Conservation (phyloP, 37 sponge, comb jelly and placozoan species). For the Cladorhizidae sp. region DNA sequence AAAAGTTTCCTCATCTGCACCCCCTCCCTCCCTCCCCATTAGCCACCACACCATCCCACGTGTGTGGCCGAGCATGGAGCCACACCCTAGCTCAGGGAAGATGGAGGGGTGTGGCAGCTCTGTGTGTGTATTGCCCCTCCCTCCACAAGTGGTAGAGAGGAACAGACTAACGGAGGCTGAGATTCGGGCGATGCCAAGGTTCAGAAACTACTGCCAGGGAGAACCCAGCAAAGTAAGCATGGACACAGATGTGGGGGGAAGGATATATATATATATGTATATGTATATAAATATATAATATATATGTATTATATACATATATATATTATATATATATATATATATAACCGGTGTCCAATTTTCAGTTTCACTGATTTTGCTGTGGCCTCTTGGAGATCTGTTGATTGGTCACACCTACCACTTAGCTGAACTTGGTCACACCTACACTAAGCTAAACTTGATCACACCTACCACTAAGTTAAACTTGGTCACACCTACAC, state of each 20-base stretch:
- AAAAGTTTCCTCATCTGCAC: not conserved
- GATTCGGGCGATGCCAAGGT: constrained; percentile 65
- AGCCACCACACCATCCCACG: not conserved
- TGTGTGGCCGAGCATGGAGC: not conserved
- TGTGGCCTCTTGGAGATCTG: no score
- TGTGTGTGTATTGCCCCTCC: constrained; percentile 12
- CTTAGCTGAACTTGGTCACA: no score
- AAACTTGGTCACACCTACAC: no score
- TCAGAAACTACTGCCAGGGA: constrained; percentile 63
- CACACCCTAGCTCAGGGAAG: not conserved
- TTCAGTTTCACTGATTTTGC: not conserved
- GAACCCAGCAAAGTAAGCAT: constrained; percentile 48
- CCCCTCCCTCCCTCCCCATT: not conserved
- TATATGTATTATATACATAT: no score
- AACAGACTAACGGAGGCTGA: constrained; percentile 62
- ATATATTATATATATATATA: no score
- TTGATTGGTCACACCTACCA: no score
- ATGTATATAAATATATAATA: no score
- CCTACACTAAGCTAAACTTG: no score
- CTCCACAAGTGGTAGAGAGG: constrained; percentile 60
- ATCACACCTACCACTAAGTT: no score
- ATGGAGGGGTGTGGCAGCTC: not conserved
- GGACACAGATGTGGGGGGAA: no score
- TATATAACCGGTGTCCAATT: not conserved
- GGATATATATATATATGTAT: no score